Percentiles rank a stretch among this genome's conserved stretches.
phyloP scores from a whole-genome alignment of 2,113 vertebrate species.

The Lepus americanus region DNA sequence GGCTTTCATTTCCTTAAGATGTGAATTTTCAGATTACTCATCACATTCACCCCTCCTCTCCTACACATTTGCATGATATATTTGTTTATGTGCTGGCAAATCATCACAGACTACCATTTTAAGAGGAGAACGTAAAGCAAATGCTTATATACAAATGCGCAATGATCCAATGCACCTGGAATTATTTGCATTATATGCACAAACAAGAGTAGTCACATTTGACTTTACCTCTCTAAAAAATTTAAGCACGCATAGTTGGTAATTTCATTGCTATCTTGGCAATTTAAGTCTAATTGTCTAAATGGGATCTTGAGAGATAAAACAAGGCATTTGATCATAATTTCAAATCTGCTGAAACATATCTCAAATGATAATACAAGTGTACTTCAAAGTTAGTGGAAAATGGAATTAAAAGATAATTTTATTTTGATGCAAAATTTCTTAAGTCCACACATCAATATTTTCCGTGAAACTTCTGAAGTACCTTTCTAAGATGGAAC shows the following conservation, averaged over 20 bases:
- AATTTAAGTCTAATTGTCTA: slow-evolving; percentile 26
- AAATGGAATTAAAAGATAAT: no score
- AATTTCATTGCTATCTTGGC: slow-evolving; percentile 37
- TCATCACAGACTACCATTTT: slow-evolving; percentile 3
- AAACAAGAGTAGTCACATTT: slow-evolving; percentile 1
- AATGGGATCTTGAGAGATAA: slow-evolving; percentile 26
- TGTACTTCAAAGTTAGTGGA: no score
- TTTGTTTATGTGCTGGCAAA: slow-evolving; percentile 62
- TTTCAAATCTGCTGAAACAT: slow-evolving; percentile 59
- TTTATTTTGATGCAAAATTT: no score
- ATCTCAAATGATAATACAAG: slow-evolving; percentile 1
- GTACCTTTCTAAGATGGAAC: neutral
- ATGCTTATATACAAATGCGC: slow-evolving; percentile 12
- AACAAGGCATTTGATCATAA: slow-evolving; percentile 30
- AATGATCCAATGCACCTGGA: slow-evolving; percentile 31
- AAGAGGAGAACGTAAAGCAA: slow-evolving; percentile 43
- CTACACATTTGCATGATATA: slow-evolving; percentile 58
- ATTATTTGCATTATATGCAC: slow-evolving; percentile 46
- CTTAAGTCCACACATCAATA: no score
- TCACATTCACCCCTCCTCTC: neutral
- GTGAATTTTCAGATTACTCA: slow-evolving; percentile 56
- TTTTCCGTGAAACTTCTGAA: no score
- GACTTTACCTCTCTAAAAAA: slow-evolving; percentile 48
- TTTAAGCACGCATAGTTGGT: neutral
- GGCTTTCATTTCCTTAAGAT: slow-evolving; percentile 48